These are phyloP conservation scores for Hypanus sabinus DNA, from an alignment of 2,113 vertebrate genomes.

Conservation along the genomic window DNA sequence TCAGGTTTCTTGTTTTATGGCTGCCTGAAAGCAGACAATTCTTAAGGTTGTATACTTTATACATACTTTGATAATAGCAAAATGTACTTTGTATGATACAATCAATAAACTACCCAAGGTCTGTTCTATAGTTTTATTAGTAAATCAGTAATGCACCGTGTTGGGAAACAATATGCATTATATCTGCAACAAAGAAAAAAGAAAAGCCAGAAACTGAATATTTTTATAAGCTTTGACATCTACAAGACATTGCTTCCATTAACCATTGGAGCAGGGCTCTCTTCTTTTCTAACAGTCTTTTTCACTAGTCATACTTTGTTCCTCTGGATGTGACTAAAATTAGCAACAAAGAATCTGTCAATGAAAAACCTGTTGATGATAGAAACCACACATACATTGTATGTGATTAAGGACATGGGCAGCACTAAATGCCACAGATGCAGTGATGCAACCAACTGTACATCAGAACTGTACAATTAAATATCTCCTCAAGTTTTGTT, in stretches of 20 bases:
- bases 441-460: slow-evolving; percentile 37
- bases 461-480: slow-evolving; percentile 37
- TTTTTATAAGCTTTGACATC: slow-evolving; percentile 32
- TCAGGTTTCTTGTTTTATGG: too few relatives aligned
- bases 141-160: slow-evolving; percentile 36
- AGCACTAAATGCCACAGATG: slow-evolving; percentile 35
- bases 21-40: too few relatives aligned
- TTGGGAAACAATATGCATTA: slow-evolving; percentile 34
- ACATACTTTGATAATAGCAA: too few relatives aligned
- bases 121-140: slow-evolving; percentile 36
- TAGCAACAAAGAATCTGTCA: slow-evolving; percentile 29
- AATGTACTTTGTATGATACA: too few relatives aligned
- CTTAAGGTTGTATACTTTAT: too few relatives aligned
- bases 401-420: slow-evolving; percentile 36
- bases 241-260: slow-evolving; percentile 35
- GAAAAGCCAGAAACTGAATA: slow-evolving; percentile 29
- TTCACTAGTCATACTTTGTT: slow-evolving; percentile 32
- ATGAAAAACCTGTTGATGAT: slow-evolving; percentile 32
- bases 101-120: neutral
- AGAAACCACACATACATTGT: slow-evolving; percentile 37
- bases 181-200: neutral
- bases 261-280: neutral
- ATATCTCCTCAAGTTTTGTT: slow-evolving; percentile 37
- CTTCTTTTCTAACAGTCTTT: slow-evolving; percentile 26
- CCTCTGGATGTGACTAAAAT: slow-evolving; percentile 28